Evolutionary conservation across 1,140 invertebrate species (phyloP), one percentile per base, ranked within the genome.

Genomic region (Neodiprion pinetum): DNA sequence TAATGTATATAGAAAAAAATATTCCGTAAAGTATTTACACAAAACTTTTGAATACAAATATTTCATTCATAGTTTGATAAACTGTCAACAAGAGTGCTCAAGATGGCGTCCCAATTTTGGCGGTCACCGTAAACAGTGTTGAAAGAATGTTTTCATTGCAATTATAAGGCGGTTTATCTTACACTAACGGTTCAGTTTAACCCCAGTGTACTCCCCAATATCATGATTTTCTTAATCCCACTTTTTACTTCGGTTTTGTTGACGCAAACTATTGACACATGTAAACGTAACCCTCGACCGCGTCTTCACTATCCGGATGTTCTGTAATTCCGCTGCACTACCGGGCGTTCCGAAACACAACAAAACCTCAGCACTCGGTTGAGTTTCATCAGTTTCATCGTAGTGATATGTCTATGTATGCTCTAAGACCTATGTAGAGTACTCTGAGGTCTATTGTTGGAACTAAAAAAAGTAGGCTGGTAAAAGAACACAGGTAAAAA

Each of bases 101-200:
- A 84, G 81, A 84, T 84, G 83, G 83, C 83, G 83, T 82, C 80
- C 76, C 73, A 79, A 77, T 84, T 84, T 84, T 84, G 83, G 83
- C 83, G 83, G 83, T 84, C 82, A 74, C 23, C 67, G 40, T 69
- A 17, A 9, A 69, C 17, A 23, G 11, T 11, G 40, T 11, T 23
- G 21, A 69, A 69, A 69, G 40, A 23, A 23, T 11, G 11, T 12
- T 69, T 47, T 21, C 12, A 14, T 14, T 11, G 11, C 17, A 23
- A 47, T 14, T 65, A 14, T 21, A 23, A 14, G 17, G 11, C 11
- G 17, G 21, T 23, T 69, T 47, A 69, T 21, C 67, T 23, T 69
- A 11, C 14, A 12, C 21, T 7, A 69, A 69, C 12, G 7, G 21
- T 14, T 21, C 40, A 14, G 17, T 69, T 23, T 21, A 7, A 47